Evolutionary conservation across 2,113 vertebrate species (phyloP), one percentile per base, ranked within the genome.

Genomic region (Dromas ardeola): DNA sequence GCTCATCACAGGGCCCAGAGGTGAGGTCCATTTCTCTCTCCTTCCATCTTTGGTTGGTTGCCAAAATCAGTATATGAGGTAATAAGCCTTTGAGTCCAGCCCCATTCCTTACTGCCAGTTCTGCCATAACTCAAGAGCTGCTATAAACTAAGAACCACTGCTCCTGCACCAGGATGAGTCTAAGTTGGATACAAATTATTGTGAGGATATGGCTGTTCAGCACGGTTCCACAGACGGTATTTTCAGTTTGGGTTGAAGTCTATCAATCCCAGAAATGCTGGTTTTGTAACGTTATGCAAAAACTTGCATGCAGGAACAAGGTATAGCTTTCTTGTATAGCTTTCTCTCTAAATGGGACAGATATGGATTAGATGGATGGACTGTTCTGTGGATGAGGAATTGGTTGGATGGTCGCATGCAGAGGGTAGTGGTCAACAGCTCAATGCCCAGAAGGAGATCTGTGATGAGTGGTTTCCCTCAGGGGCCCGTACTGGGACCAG

Each of bases 401-500:
- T 30, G 36, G 8, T 19, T 59, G 13, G 47, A 16, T 43, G 36
- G 19, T 10, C 2, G 2, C n/a, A 58, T 58, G 20, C 43, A 67
- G 29, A 49, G 9, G 13, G 8, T 20, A 43, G 16, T 13, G 5
- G 17, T 85, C 21, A 65, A 32, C 2, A 3, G 6, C 27, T 45
- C 38, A 38, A 11, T 20, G 58, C 36, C 26, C 42, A 65, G 50
- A 55, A 25, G 23, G 36, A 67, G 43, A 65, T 27, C 23, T 17
- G 59, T 78, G 74, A 61, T 1, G 9, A 56, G 34, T 73, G 27
- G 10, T 26, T 13, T 72, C 16, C 10, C 13, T 36, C 58, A 86
- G 14, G 6, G 29, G 15, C 11, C 29, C 3, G 1, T 27, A 27
- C 1, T 29, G 9, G 3, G 6, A 22, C 15, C 18, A 30, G n/a